Percentiles rank a stretch among this genome's conserved stretches.
These are phyloP conservation scores for Drosophila tsacasi DNA, from an alignment of 1,140 invertebrate genomes.

Conservation along the genomic window DNA sequence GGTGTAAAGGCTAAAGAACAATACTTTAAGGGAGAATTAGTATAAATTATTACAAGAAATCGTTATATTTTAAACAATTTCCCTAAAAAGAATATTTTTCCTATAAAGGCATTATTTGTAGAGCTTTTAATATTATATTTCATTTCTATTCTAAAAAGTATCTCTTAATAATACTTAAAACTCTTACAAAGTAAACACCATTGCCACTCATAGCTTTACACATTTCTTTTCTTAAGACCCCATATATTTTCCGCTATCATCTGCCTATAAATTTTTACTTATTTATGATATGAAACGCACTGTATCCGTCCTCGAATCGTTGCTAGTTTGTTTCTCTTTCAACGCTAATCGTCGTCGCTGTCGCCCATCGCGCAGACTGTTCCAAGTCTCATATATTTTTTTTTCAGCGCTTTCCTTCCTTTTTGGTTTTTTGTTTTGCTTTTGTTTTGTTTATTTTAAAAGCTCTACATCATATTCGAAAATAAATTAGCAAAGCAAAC, in stretches of 20 bases:
- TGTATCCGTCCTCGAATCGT: conserved; percentile 7
- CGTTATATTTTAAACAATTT: neutral
- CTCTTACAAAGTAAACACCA: no score
- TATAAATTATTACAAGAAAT: neutral
- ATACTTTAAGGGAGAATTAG: no score
- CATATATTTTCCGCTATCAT: neutral
- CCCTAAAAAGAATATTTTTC: neutral
- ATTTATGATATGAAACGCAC: conserved; percentile 25
- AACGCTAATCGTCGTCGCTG: conserved; percentile 25
- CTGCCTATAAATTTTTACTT: neutral
- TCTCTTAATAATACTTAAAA: neutral
- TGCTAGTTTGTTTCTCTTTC: conserved; percentile 35
- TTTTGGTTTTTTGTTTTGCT: conserved; percentile 36
- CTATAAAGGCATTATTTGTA: neutral
- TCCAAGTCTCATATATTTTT: conserved; percentile 20
- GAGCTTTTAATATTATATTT: neutral
- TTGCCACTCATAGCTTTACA: no score
- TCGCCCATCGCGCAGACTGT: conserved; percentile 25
- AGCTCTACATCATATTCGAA: conserved; percentile 82
- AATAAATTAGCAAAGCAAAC: conserved; percentile 81
- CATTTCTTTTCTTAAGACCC: neutral
- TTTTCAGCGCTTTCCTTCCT: conserved; percentile 24
- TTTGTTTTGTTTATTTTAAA: conserved; percentile 75
- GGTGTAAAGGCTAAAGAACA: neutral
- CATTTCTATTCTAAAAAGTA: neutral